These are phyloP conservation scores for Fulmarus glacialis DNA, from an alignment of 2,113 vertebrate genomes.

Conservation along the genomic window DNA sequence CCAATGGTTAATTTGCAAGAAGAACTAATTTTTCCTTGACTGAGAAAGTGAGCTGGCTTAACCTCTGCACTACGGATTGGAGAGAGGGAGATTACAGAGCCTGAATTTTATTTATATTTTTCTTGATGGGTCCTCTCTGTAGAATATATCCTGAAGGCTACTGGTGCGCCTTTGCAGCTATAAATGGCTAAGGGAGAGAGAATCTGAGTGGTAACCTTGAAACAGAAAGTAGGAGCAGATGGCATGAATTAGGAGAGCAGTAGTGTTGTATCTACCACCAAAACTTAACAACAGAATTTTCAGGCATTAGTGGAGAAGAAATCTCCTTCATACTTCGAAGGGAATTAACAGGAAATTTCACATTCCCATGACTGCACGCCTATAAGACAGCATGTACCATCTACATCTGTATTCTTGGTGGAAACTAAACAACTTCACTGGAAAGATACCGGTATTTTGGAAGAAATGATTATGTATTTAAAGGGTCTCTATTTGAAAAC, in stretches of 20 bases:
- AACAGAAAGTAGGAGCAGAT: background rate
- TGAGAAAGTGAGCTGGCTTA: background rate
- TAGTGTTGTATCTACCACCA: background rate
- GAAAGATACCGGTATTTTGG: background rate
- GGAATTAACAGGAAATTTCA: background rate
- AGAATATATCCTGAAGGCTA: background rate
- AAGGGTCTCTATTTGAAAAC: background rate
- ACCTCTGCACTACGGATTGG: background rate
- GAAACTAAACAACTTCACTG: background rate
- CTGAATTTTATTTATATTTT: background rate
- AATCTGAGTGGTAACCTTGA: background rate
- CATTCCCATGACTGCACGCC: rapidly evolving
- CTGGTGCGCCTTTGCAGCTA: background rate
- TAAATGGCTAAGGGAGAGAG: background rate
- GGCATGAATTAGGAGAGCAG: background rate
- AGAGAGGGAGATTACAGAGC: background rate
- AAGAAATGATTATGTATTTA: background rate
- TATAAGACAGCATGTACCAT: background rate
- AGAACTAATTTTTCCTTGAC: background rate
- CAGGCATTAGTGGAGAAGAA: background rate
- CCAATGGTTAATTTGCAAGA: background rate
- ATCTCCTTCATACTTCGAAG: background rate
- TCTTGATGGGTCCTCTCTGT: background rate
- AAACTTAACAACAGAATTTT: background rate
- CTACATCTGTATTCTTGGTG: background rate